Evolutionary conservation across 2,888 invertebrate genomes (phyloP).

Genomic region (Teleogryllus oceanicus): DNA sequence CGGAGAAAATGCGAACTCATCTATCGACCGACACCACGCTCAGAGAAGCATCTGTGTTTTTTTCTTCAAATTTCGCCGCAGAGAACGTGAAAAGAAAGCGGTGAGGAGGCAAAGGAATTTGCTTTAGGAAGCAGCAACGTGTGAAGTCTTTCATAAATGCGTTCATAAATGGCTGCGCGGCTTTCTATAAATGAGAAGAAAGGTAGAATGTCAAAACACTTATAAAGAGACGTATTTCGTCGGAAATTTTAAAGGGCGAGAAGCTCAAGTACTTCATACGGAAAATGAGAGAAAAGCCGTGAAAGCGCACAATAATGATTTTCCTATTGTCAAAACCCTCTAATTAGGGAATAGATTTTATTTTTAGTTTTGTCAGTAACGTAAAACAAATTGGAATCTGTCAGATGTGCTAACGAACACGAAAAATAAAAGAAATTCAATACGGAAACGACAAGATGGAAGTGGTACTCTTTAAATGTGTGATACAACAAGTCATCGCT

Average conservation of each 20-base stretch:
- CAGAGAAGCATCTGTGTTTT: not conserved
- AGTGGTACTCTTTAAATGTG: too few species aligned
- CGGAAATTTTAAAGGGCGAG: too few species aligned
- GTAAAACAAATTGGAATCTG: too few species aligned
- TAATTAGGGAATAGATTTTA: too few species aligned
- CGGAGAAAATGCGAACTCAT: not conserved
- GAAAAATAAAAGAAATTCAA: too few species aligned
- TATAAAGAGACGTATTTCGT: not conserved
- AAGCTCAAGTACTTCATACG: not conserved
- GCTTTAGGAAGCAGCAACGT: not conserved
- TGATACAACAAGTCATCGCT: too few species aligned
- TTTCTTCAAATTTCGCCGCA: not conserved
- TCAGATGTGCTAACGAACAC: too few species aligned
- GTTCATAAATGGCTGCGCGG: not conserved
- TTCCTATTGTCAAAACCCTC: too few species aligned
- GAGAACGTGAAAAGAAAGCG: not conserved
- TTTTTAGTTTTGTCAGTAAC: too few species aligned
- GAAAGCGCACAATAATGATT: too few species aligned
- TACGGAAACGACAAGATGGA: too few species aligned
- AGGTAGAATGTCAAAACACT: slow-evolving; percentile 9
- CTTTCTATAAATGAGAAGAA: not conserved
- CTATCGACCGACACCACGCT: not conserved
- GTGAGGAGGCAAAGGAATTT: not conserved
- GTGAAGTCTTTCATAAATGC: slow-evolving; percentile 9
- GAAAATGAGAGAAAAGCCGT: not conserved